These are phyloP conservation scores for Tragelaphus imberbis DNA, from an alignment of 2,113 vertebrate genomes.

Conservation along the genomic window DNA sequence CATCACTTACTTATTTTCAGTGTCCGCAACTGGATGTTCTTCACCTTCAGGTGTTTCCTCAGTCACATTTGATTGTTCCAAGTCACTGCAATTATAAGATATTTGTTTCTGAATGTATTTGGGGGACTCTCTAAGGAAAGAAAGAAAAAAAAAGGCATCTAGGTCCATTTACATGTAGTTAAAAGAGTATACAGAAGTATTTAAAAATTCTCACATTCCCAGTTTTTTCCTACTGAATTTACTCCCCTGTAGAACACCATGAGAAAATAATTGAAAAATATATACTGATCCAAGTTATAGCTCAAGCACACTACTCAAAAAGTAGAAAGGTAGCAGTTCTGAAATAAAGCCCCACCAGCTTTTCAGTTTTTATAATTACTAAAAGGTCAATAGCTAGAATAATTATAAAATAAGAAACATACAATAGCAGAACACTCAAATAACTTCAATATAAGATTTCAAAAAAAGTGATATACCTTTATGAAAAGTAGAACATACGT, in stretches of 20 bases:
- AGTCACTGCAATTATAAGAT: constrained; percentile 86
- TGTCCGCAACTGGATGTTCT: constrained; percentile 94
- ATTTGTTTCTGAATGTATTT: constrained; percentile 73
- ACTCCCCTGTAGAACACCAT: neutral
- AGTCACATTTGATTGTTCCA: constrained; percentile 94
- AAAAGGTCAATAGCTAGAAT: neutral
- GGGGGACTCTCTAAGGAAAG: constrained; percentile 73
- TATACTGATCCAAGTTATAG: neutral
- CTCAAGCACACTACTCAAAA: neutral
- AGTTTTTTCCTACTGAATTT: neutral
- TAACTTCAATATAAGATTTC: neutral
- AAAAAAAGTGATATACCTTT: neutral
- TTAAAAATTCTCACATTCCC: neutral
- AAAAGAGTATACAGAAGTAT: neutral
- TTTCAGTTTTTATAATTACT: neutral
- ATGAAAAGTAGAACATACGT: neutral
- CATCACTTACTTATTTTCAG: constrained; percentile 95
- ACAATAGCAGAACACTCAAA: neutral
- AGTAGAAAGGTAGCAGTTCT: neutral
- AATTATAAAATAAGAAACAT: neutral
- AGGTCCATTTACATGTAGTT: constrained; percentile 64
- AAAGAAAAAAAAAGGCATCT: constrained; percentile 70
- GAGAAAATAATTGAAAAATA: neutral
- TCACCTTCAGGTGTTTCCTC: constrained; percentile 97
- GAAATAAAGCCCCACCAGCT: neutral